Evolutionary conservation across 2,113 vertebrate species (phyloP).

Genomic region (Dasyprocta punctata): DNA sequence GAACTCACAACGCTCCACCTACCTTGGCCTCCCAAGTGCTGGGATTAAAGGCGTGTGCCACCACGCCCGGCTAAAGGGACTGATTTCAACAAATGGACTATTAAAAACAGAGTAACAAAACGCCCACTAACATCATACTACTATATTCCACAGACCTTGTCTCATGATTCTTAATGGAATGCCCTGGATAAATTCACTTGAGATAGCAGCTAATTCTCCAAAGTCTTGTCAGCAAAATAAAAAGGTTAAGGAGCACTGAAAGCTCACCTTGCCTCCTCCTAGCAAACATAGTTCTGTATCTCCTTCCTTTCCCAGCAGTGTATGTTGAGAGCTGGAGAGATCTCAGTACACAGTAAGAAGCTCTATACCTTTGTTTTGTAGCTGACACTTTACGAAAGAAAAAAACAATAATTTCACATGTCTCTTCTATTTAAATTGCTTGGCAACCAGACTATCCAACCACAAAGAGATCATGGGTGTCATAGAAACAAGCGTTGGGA

Average conservation of each 20-base stretch:
- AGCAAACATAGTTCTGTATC: constrained; percentile 11
- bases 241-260: constrained; percentile 21
- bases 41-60: too few species aligned
- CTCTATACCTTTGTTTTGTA: constrained; percentile 58
- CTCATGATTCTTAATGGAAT: constrained; percentile 11
- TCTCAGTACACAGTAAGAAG: constrained; percentile 24
- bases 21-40: too few species aligned
- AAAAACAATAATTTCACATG: constrained; percentile 57
- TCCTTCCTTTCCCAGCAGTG: constrained; percentile 3
- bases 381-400: constrained; percentile 63
- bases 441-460: constrained; percentile 64
- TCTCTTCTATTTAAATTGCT: constrained; percentile 68
- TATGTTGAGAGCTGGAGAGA: constrained; percentile 28
- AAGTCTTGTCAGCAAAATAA: constrained; percentile 51
- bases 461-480: constrained; percentile 64
- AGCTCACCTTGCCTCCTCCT: background rate
- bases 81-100: background rate
- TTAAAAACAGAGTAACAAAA: constrained; percentile 39
- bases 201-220: constrained; percentile 26
- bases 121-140: background rate
- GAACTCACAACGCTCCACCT: too few species aligned
- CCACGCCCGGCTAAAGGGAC: too few species aligned
- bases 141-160: background rate
- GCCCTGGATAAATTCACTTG: background rate
- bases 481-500: constrained; percentile 69